Evolutionary conservation across 2,113 vertebrate species (phyloP), one percentile per base, ranked within the genome.

Genomic region (Sander vitreus): DNA sequence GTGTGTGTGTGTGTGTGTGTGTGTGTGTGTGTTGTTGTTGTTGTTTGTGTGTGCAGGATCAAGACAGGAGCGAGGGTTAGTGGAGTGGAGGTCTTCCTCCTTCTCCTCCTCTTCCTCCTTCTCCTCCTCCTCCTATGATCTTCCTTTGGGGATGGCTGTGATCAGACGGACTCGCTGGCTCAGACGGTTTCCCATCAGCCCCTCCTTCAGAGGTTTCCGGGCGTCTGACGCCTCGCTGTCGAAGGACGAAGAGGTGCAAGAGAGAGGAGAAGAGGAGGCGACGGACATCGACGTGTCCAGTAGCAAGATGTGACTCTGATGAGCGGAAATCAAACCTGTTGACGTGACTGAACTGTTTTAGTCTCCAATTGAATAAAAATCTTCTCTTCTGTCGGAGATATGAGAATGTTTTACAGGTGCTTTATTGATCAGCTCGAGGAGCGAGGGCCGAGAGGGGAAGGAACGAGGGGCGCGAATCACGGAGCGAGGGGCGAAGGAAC

Each of bases 91-190:
- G 60, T 94, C 95, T 0, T 89, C 94, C 30, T 90, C 94, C 50
- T 92, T 95, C 3, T 94, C 91, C 69, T 78, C 73, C 6, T 85
- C 91, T 63, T 96, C 96, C 47, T 92, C 95, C 3, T 94, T 91
- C 67, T 86, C 96, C 30, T 78, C 73, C 8, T 85, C 91, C 62
- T 96, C 96, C 74, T 99, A 99, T 0, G 96, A 99, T 63, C 95
- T 99, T 53, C 98, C 98, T 4, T 43, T 96, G 1, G 97, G 97
- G 45, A 99, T 99, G 98, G 82, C 36, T 1, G n/a, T 69, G 1
- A 69, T 99, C 83, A 93, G 92, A 77, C 91, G 85, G 39, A 88
- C 62, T 9, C 36, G n/a, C 15, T 97, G 96, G 89, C 91, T 99
- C 47, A 85, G 86, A 53, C 88, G 89, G 6, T 83, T 99, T 62